These are phyloP conservation scores for Eleutherodactylus coqui DNA, from an alignment of 2,797 vertebrate species.

Conservation along the genomic window DNA sequence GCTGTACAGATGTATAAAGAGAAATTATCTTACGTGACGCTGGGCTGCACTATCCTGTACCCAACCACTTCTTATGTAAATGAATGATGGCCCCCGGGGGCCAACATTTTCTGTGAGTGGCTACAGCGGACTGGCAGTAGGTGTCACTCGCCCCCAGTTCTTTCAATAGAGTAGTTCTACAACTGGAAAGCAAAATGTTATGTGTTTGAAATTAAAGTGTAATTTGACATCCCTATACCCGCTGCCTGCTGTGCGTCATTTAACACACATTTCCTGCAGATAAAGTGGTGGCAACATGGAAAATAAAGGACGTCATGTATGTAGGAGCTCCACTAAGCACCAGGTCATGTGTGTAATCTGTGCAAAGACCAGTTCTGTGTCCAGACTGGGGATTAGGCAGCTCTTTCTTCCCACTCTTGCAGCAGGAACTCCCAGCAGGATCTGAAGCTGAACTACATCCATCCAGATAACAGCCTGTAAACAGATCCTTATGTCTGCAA, in stretches of 20 bases:
- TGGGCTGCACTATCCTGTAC: slow-evolving; percentile 34
- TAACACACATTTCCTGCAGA: no score
- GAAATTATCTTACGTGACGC: slow-evolving; percentile 20
- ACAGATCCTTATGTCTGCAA: no score
- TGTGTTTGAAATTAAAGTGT: slow-evolving; percentile 63
- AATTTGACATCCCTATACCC: slow-evolving; percentile 52
- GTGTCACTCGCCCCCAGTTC: slow-evolving; percentile 25
- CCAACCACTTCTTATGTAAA: slow-evolving; percentile 18
- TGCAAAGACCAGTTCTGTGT: background rate
- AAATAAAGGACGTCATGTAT: no score
- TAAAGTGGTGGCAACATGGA: no score
- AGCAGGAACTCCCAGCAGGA: background rate
- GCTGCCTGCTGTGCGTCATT: background rate
- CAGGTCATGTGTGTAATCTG: background rate
- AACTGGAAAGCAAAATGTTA: slow-evolving; percentile 44
- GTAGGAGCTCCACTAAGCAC: background rate
- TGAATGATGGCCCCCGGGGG: background rate
- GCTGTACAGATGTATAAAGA: slow-evolving; percentile 57
- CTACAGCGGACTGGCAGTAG: background rate
- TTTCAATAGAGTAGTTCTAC: slow-evolving; percentile 48
- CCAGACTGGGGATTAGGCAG: background rate
- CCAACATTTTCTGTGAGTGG: no score
- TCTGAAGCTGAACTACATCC: no score
- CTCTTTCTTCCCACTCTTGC: background rate
- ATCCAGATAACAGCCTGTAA: no score